A percentile compares a stretch with the other conserved stretches of the same genome.
Conservation (phyloP, 2,797 vertebrate species). For the Semaprochilodus insignis region DNA sequence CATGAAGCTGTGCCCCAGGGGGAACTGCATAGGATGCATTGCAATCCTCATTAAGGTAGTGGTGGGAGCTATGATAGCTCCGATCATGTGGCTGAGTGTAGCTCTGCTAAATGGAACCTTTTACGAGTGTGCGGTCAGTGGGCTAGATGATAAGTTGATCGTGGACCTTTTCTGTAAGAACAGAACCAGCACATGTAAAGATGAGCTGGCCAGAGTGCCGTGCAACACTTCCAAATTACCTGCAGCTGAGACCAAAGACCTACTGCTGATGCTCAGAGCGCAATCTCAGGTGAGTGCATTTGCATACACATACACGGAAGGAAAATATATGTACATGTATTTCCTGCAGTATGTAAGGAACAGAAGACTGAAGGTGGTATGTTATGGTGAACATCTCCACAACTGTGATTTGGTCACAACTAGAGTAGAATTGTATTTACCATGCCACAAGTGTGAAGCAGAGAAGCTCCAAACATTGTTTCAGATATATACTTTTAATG, state of each 20-base stretch:
- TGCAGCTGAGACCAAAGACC: slow-evolving; percentile 76
- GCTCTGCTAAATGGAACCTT: slow-evolving; percentile 92
- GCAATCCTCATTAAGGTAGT: slow-evolving; percentile 77
- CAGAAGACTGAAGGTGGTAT: not conserved
- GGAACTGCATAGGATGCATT: slow-evolving; percentile 77
- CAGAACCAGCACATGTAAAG: slow-evolving; percentile 79
- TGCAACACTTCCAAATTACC: slow-evolving; percentile 83
- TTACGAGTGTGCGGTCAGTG: slow-evolving; percentile 92
- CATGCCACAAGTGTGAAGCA: not conserved
- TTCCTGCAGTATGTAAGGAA: not conserved
- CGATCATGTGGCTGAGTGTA: slow-evolving; percentile 92
- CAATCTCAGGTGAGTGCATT: slow-evolving; percentile 90
- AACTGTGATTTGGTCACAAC: not conserved
- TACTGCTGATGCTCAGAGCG: slow-evolving; percentile 87
- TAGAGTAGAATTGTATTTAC: not conserved
- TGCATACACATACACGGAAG: not conserved
- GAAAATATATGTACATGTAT: too few relatives aligned
- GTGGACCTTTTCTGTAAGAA: slow-evolving; percentile 81
- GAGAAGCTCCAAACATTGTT: too few relatives aligned
- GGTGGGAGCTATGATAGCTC: slow-evolving; percentile 83
- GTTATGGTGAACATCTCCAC: not conserved
- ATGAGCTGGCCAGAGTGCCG: slow-evolving; percentile 83
- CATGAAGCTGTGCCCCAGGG: slow-evolving; percentile 83
- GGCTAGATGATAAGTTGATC: slow-evolving; percentile 78
- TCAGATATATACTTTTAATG: too few relatives aligned